A percentile compares a stretch with the other conserved stretches of the same genome.
Conservation (phyloP, 1,140 invertebrate species). For the Nasonia longicornis region DNA sequence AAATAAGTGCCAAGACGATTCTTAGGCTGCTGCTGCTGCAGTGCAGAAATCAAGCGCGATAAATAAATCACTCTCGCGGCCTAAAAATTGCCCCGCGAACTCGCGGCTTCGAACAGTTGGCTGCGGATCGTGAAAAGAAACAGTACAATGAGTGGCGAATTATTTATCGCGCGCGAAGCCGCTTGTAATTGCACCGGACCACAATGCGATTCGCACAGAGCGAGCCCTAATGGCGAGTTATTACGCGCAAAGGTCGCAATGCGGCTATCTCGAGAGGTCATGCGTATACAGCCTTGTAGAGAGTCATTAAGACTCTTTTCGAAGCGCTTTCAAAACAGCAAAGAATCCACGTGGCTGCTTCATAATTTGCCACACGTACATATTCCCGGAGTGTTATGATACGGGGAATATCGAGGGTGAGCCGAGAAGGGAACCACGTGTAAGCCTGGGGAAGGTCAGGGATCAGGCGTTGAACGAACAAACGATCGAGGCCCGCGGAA, state of each 20-base stretch:
- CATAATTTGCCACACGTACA: background rate
- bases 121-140: constrained; percentile 4
- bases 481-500: constrained; percentile 15
- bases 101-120: background rate
- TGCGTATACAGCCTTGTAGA: background rate
- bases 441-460: constrained; percentile 52
- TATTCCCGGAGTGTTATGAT: background rate
- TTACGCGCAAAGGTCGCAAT: constrained; percentile 46
- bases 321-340: background rate
- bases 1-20: constrained; percentile 24
- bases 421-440: background rate
- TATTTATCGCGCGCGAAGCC: constrained; percentile 68
- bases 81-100: background rate
- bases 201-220: constrained; percentile 48
- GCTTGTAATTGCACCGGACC: constrained; percentile 67
- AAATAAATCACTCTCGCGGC: constrained; percentile 23
- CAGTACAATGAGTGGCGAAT: constrained; percentile 60
- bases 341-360: background rate
- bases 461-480: constrained; percentile 46
- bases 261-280: constrained; percentile 1
- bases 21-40: background rate
- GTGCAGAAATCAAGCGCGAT: constrained; percentile 3
- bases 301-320: constrained; percentile 1
- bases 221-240: constrained; percentile 56
- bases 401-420: background rate